phyloP scores from a whole-genome alignment of 2,797 vertebrate species.

The Furcifer pardalis region DNA sequence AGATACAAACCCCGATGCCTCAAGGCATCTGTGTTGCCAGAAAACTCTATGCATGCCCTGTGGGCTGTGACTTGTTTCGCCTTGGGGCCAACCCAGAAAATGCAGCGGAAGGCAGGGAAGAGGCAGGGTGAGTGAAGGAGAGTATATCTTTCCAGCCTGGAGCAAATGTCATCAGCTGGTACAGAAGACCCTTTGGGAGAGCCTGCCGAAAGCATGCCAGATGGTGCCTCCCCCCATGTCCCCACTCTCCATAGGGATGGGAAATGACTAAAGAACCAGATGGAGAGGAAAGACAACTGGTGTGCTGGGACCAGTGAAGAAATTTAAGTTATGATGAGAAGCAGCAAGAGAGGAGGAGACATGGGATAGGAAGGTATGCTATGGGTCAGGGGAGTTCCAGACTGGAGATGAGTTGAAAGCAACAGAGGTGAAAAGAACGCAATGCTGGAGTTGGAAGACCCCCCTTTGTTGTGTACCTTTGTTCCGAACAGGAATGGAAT shows the following conservation, averaged over 20 bases:
- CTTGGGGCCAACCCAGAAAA: slow-evolving; percentile 19
- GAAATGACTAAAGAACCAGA: slow-evolving; percentile 8
- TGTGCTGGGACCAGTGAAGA: neutral
- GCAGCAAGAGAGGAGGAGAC: neutral
- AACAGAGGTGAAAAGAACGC: neutral
- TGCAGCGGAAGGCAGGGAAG: slow-evolving; percentile 4
- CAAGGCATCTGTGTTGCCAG: neutral
- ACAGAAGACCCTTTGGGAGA: neutral
- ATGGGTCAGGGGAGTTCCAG: neutral
- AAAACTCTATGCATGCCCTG: neutral
- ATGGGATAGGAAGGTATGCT: neutral
- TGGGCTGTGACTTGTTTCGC: neutral
- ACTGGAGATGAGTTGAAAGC: neutral
- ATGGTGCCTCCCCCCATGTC: neutral
- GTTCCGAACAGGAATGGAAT: neutral
- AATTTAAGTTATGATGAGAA: neutral
- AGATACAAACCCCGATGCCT: neutral
- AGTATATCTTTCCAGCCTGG: slow-evolving; percentile 8
- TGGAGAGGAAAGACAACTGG: neutral
- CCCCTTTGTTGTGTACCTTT: neutral
- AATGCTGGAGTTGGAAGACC: neutral
- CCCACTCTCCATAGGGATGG: neutral
- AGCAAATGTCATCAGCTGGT: slow-evolving; percentile 1
- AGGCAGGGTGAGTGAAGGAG: neutral
- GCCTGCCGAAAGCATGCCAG: slow-evolving; percentile 12